Conservation (phyloP, 1,140 invertebrate genomes). For the Heliothis virescens region DNA sequence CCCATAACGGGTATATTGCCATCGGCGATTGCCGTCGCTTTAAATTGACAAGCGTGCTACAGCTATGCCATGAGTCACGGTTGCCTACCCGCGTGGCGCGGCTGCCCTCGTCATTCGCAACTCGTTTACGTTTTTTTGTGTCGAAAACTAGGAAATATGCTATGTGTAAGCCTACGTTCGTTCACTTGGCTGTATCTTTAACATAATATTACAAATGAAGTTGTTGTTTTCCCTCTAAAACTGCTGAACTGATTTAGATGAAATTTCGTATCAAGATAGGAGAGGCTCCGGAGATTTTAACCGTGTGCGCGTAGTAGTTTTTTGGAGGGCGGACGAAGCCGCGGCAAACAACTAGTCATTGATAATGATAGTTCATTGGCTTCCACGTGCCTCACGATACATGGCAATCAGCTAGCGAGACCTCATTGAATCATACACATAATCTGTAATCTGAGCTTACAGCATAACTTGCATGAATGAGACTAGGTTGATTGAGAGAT, state of each 20-base stretch:
- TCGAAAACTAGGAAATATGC: conserved; percentile 38
- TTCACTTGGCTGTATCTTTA: background rate
- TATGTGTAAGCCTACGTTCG: background rate
- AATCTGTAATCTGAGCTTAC: background rate
- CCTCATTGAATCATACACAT: background rate
- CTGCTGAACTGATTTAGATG: background rate
- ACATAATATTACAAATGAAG: no score
- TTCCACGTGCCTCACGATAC: background rate
- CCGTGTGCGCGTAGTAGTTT: background rate
- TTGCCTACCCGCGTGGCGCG: conserved; percentile 56
- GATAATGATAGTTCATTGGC: background rate
- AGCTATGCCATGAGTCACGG: conserved; percentile 57
- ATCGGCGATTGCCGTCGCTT: conserved; percentile 25
- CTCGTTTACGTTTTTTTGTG: conserved; percentile 35
- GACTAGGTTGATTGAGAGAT: background rate
- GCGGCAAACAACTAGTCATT: no score
- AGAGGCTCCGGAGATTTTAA: no score
- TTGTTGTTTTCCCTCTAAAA: no score
- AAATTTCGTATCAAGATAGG: background rate
- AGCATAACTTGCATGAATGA: background rate
- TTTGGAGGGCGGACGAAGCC: background rate
- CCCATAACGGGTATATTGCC: conserved; percentile 40
- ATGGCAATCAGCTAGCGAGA: background rate
- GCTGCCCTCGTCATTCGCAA: conserved; percentile 40
- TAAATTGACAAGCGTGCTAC: conserved; percentile 42